Evolutionary conservation across 2,888 invertebrate genomes (phyloP).

Genomic region (Drosophila nr. perissopoda): DNA sequence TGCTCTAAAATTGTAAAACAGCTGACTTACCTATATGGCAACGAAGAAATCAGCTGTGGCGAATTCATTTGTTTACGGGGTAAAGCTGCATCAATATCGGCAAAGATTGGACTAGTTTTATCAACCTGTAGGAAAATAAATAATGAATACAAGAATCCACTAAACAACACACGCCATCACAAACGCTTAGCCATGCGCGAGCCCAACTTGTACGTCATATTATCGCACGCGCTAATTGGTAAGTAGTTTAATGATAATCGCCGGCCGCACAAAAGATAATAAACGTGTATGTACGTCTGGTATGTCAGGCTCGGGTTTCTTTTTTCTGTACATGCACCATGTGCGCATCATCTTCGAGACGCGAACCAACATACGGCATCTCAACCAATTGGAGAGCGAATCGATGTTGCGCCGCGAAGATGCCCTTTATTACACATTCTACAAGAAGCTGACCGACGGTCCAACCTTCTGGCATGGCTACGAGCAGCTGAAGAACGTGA

Average conservation of each 20-base stretch:
- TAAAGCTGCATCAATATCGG: slow-evolving; percentile 23
- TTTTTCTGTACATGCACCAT: slow-evolving; percentile 88
- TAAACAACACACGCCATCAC: slow-evolving; percentile 32
- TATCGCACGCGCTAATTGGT: slow-evolving; percentile 84
- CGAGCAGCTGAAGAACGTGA: slow-evolving; percentile 88
- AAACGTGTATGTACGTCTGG: slow-evolving; percentile 2
- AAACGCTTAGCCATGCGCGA: slow-evolving; percentile 78
- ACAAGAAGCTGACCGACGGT: slow-evolving; percentile 91
- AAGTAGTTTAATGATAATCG: slow-evolving; percentile 40
- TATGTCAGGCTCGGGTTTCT: slow-evolving; percentile 87
- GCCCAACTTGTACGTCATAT: slow-evolving; percentile 75
- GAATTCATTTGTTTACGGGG: slow-evolving; percentile 45
- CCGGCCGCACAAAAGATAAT: slow-evolving; percentile 23
- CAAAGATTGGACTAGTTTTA: slow-evolving; percentile 14
- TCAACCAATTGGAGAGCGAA: slow-evolving; percentile 92
- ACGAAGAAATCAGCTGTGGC: slow-evolving; percentile 40
- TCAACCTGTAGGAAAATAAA: slow-evolving; percentile 39
- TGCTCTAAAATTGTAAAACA: slow-evolving; percentile 23
- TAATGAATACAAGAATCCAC: slow-evolving; percentile 46
- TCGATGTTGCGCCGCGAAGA: slow-evolving; percentile 94
- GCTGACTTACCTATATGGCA: slow-evolving; percentile 32
- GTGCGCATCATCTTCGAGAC: slow-evolving; percentile 91
- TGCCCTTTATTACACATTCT: slow-evolving; percentile 96
- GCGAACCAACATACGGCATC: slow-evolving; percentile 92
- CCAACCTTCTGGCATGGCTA: slow-evolving; percentile 88